Evolutionary conservation across 1,140 invertebrate species (phyloP), one percentile per base, ranked within the genome.

Genomic region (Octopus bimaculoides): DNA sequence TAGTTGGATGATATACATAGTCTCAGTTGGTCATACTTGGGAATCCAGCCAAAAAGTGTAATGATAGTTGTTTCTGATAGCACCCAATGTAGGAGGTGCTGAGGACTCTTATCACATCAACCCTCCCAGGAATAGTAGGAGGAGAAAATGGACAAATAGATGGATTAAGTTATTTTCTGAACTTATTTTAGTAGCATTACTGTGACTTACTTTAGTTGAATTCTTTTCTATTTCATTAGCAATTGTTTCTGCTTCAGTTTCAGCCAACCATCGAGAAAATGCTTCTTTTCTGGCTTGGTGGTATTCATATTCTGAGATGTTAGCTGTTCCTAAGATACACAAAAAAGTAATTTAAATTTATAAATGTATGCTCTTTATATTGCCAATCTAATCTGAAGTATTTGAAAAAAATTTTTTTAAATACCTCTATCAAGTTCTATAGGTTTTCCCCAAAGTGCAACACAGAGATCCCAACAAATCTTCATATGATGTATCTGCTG

Each of bases 391-490:
- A 2, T 41, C 26, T 3, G 26, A 41, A 41, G 26, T 41, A 41
- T 41, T 41, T 41, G 26, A 41, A 41, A n/a, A 66, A 66, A 66
- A 66, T 3, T 66, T 66, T 12, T 66, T 14, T n/a, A 12, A 66
- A 69, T 78, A 84, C 79, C 80, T 53, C 75, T 76, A 66, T 83
- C 69, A 69, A 80, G 80, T 20, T 82, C 83, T 54, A 84, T 79
- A 20, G 87, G 80, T 75, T 78, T 92, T 5, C 95, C 96, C 96
- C 96, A 97, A 3, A 98, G 92, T 1, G 95, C 94, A 4, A 94
- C 92, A 85, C 95, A 94, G 2, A 98, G 90, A 66, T 93, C 92
- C 94, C 95, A 96, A n/a, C 96, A 93, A 71, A 87, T 84, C 17
- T 83, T 82, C 78, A 84, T 87, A 75, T 89, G 88, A 76, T 82